Evolutionary conservation across 2,888 invertebrate genomes (phyloP), one percentile per base, ranked within the genome.

Genomic region (Empis stercorea): DNA sequence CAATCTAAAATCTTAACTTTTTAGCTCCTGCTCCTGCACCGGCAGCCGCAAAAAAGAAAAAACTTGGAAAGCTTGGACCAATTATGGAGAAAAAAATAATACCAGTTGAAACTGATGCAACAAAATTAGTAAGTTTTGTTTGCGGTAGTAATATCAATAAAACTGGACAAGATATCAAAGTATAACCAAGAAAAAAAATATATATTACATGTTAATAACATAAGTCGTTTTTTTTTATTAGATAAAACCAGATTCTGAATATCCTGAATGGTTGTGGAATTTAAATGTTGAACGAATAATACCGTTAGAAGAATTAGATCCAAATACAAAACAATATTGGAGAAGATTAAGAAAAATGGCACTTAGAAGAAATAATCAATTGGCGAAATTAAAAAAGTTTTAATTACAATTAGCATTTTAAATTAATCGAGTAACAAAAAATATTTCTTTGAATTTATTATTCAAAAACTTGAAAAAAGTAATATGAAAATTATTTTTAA

Each of bases 181-280:
- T 77, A 54, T 52, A n/a, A 37, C 9, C 10, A 1, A 38, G 4
- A 10, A 16, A 17, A 10, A 11, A 11, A 14, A 15, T 27, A 9
- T 27, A 15, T 34, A 13, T 13, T 32, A n/a, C 9, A 34, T 3
- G 6, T 16, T 42, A 2, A 39, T 16, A 39, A 20, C n/a, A n/a
- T n/a, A n/a, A 40, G 30, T 9, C 16, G 9, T n/a, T 38, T 36
- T 37, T 36, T 45, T 17, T 7, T 46, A 56, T 30, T 44, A 71
- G 68, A 50, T 82, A 15, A 81, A 81, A 63, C 76, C 81, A 1
- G 84, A 88, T 60, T 73, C 73, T 17, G 88, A 92, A 62, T 96
- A 96, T 69, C 96, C 95, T 0, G 82, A 83, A 2, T 96, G 95
- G 95, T 70, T 96, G 50, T 95, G 93, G 94, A 71, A 60, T 3